Evolutionary conservation across 2,113 vertebrate species (phyloP).

Genomic region (Monarcha castaneiventris): DNA sequence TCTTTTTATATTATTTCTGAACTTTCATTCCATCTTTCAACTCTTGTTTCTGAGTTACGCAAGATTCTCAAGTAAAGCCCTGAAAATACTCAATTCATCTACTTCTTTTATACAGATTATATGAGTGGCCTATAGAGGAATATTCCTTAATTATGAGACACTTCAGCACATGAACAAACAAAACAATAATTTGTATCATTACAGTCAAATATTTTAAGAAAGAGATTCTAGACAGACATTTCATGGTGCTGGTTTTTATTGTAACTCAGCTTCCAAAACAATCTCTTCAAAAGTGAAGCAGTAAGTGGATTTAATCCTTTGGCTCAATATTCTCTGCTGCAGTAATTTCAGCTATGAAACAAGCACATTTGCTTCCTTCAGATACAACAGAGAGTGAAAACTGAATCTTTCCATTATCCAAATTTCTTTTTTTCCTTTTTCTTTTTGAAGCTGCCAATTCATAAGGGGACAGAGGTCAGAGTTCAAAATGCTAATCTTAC

Average conservation of each 20-base stretch:
- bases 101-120: not conserved
- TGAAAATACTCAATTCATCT: not conserved
- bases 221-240: not conserved
- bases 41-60: not conserved
- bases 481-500: slow-evolving; percentile 37
- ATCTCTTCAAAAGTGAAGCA: not conserved
- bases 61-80: not conserved
- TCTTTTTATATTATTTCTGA: not conserved
- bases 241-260: not conserved
- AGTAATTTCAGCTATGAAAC: not conserved
- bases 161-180: not conserved
- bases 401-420: not conserved
- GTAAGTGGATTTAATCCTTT: not conserved
- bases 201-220: not conserved
- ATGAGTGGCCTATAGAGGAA: not conserved
- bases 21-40: not conserved
- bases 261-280: not conserved
- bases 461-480: slow-evolving; percentile 20
- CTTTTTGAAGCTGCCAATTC: slow-evolving; percentile 30
- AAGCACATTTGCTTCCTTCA: not conserved
- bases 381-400: not conserved
- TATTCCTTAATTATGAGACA: not conserved
- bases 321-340: not conserved
- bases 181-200: not conserved
- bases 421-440: not conserved